Evolutionary conservation across 2,888 invertebrate genomes (phyloP), one percentile per base, ranked within the genome.

Genomic region (Zootermopsis nevadensis): DNA sequence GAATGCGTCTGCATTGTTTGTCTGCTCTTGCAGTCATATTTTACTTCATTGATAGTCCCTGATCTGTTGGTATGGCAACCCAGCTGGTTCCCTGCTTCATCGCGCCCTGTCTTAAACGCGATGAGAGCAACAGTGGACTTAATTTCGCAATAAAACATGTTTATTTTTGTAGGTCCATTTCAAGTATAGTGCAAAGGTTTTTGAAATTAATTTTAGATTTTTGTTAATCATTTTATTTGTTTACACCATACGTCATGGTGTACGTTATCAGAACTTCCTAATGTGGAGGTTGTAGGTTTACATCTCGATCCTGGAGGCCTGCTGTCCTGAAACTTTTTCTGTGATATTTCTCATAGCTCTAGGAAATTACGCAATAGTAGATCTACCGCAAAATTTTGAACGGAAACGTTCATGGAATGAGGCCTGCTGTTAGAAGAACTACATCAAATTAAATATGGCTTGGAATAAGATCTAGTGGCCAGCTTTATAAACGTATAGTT

Each of bases 1-100:
- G 60, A 77, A 82, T 82, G 77, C 33, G 42, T 27, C n/a, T 69
- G 76, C 81, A 83, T 83, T 83, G 83, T 83, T 80, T 35, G 69
- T 67, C 55, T 24, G 31, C 35, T 80, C 38, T 53, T 72, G 33
- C 30, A 83, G 80, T 83, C 69, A 83, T 83, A 83, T 77, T 83
- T 83, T 83, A 83, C 79, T 48, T 80, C 80, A 83, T 82, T 76
- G 80, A 48, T 80, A 42, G 72, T 35, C 30, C 66, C 35, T 66
- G 77, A 53, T 55, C 77, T 77, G 31, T n/a, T 35, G 42, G n/a
- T 19, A 19, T 19, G 27, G 53, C 6, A 15, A 22, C 22, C 33
- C 33, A 4, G 30, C 69, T 66, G 27, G 27, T 66, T 66, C 66
- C 27, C 27, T 66, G 30, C 27, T 69, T 22, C 33, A 31, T 22